Conservation (phyloP, 2,113 vertebrate genomes). For the Antigone vipio region DNA sequence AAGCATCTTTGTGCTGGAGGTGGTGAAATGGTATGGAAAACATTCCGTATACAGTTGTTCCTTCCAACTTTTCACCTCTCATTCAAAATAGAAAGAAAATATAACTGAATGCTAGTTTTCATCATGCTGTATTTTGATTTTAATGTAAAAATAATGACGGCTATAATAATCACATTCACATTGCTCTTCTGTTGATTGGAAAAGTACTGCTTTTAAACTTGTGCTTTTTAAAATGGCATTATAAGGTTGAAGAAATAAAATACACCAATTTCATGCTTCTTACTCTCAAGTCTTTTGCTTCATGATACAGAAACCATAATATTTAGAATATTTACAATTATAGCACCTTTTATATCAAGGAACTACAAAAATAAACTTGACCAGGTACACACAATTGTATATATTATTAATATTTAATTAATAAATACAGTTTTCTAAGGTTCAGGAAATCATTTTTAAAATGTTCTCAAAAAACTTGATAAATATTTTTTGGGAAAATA, state of each 20-base stretch:
- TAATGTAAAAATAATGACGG: neutral
- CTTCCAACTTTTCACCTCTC: neutral
- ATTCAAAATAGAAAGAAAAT: neutral
- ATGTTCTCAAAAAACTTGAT: constrained; percentile 40
- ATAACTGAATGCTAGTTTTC: neutral
- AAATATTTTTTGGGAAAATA: constrained; percentile 35
- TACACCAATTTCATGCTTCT: neutral
- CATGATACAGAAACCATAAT: neutral
- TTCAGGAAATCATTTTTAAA: constrained; percentile 37
- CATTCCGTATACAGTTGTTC: neutral
- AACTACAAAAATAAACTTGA: constrained; percentile 4
- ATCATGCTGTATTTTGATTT: neutral
- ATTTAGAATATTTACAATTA: neutral
- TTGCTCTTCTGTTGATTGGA: neutral
- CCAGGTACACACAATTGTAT: neutral
- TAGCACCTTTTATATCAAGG: neutral
- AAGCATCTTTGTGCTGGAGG: constrained; percentile 5
- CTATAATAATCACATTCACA: neutral
- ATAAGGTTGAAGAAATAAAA: neutral
- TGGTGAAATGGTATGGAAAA: constrained; percentile 33
- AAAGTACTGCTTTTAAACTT: neutral
- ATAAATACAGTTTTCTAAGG: constrained; percentile 17
- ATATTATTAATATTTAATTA: constrained; percentile 35
- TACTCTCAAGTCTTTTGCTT: neutral
- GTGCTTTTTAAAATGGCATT: neutral